A percentile compares a stretch with the other conserved stretches of the same genome.
Conservation (phyloP, 2,888 invertebrate species). For the Creontiades dilutus region DNA sequence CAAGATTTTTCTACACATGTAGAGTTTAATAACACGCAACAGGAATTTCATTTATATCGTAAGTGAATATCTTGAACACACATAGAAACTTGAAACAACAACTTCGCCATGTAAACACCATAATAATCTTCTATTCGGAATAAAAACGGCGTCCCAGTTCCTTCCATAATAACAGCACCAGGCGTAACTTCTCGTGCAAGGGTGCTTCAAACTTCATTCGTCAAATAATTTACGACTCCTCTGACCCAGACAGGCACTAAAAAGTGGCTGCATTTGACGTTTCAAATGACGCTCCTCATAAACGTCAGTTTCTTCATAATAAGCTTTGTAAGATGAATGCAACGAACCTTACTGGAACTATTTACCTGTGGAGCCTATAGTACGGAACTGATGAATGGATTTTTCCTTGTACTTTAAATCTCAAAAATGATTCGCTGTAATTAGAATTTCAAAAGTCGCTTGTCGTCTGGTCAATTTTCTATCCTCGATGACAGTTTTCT, state of each 20-base stretch:
- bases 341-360: background rate
- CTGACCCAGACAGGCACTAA: conserved; percentile 13
- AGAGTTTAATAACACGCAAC: no score
- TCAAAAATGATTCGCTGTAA: background rate
- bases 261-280: conserved; percentile 3
- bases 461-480: no score
- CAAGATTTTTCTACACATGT: no score
- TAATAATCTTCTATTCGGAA: no score
- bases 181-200: background rate
- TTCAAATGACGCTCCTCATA: conserved; percentile 3
- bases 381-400: conserved; percentile 2
- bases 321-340: conserved; percentile 2
- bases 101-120: no score
- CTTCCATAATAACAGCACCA: background rate
- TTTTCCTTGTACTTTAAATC: background rate
- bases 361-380: background rate
- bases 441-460: no score
- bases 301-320: conserved; percentile 3
- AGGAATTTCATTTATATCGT: no score
- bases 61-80: no score
- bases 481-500: no score
- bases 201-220: conserved; percentile 12
- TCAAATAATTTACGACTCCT: conserved; percentile 1
- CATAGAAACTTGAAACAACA: no score
- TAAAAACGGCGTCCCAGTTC: background rate